phyloP scores from a whole-genome alignment of 1,140 invertebrate genomes.

The Brachionus asplanchnoidis region DNA sequence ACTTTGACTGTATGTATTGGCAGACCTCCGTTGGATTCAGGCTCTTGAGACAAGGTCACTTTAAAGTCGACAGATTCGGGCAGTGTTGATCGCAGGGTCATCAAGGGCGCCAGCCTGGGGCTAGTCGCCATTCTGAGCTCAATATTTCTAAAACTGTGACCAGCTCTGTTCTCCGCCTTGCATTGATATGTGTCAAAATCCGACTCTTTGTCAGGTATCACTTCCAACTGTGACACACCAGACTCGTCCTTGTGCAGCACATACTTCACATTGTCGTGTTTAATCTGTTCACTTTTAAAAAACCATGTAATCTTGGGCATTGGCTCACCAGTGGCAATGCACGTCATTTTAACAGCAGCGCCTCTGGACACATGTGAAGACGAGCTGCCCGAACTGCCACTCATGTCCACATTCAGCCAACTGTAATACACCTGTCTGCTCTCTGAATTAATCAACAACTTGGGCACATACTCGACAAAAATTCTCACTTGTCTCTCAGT shows the following conservation, averaged over 20 bases:
- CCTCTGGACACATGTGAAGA: background rate
- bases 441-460: background rate
- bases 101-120: background rate
- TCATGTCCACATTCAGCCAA: background rate
- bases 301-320: conserved; percentile 26
- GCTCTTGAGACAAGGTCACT: background rate
- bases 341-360: background rate
- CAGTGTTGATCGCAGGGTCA: background rate
- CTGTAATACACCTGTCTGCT: background rate
- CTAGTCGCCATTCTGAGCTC: background rate
- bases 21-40: background rate
- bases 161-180: background rate
- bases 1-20: background rate
- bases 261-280: background rate
- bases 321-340: conserved; percentile 12
- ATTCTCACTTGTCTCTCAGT: background rate
- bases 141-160: background rate
- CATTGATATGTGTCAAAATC: conserved; percentile 36
- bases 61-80: background rate
- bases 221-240: conserved; percentile 3
- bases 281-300: background rate
- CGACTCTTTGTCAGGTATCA: background rate
- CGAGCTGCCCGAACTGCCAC: background rate
- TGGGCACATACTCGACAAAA: background rate
- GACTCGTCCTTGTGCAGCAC: background rate